Evolutionary conservation across 1,140 invertebrate genomes (phyloP).

Genomic region (Anoplolepis gracilipes): DNA sequence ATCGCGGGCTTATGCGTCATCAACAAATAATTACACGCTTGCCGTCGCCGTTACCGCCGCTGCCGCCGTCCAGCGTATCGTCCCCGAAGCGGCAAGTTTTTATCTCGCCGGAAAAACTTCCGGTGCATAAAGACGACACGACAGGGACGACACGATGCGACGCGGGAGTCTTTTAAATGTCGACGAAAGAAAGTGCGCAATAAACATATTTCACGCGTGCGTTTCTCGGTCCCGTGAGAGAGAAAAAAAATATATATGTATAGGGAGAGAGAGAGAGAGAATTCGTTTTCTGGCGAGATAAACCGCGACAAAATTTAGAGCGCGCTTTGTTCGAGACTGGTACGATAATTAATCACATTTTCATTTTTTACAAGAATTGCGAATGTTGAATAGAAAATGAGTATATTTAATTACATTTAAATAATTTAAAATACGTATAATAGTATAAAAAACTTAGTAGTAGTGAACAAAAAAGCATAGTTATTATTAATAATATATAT

Average conservation of each 20-base stretch:
- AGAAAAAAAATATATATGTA: too few species aligned
- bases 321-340: background rate
- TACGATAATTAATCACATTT: conserved; percentile 41
- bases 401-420: conserved; percentile 21
- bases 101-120: conserved; percentile 57
- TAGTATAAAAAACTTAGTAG: background rate
- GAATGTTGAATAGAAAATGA: conserved; percentile 13
- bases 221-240: conserved; percentile 15
- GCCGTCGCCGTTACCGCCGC: too few species aligned
- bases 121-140: conserved; percentile 58
- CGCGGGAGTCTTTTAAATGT: conserved; percentile 56
- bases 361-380: background rate
- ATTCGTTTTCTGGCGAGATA: conserved; percentile 6
- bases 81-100: conserved; percentile 49
- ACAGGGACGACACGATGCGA: conserved; percentile 25
- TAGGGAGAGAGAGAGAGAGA: background rate
- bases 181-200: conserved; percentile 57
- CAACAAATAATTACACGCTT: conserved; percentile 69
- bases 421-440: background rate
- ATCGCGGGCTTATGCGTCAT: conserved; percentile 59
- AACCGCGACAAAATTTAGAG: conserved; percentile 42
- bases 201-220: conserved; percentile 68
- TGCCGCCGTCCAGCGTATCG: conserved; percentile 22
- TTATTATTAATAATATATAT: background rate
- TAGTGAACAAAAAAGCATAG: background rate